phyloP scores from a whole-genome alignment of 2,888 invertebrate genomes.

The Hydriomena furcata region DNA sequence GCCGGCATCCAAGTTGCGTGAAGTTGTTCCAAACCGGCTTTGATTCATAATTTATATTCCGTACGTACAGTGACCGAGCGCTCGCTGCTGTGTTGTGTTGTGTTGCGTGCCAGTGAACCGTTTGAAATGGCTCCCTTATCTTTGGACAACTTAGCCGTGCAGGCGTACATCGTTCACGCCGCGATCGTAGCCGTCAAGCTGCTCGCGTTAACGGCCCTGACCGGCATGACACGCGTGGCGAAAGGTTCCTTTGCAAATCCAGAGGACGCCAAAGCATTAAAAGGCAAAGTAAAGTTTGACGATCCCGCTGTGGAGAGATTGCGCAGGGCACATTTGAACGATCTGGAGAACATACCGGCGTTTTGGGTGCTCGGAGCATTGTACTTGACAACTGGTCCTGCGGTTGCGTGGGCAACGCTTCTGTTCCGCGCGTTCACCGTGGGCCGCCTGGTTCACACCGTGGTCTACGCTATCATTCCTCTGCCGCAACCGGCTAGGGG shows the following conservation, averaged over 20 bases:
- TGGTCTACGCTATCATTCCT: slow-evolving; percentile 85
- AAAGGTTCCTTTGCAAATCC: slow-evolving; percentile 62
- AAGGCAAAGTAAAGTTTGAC: slow-evolving; percentile 63
- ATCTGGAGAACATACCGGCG: slow-evolving; percentile 88
- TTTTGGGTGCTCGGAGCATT: slow-evolving; percentile 85
- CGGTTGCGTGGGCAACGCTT: slow-evolving; percentile 55
- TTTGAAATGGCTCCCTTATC: slow-evolving; percentile 51
- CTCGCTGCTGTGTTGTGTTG: slow-evolving; percentile 10
- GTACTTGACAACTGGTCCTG: slow-evolving; percentile 85
- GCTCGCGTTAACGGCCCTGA: slow-evolving; percentile 50
- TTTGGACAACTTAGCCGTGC: slow-evolving; percentile 53
- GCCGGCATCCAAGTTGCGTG: slow-evolving; percentile 12
- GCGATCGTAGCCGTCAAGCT: slow-evolving; percentile 65
- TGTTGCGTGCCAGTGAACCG: slow-evolving; percentile 24
- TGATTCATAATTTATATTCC: slow-evolving; percentile 18
- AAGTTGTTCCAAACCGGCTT: slow-evolving; percentile 24
- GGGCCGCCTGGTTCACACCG: slow-evolving; percentile 84
- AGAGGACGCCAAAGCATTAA: slow-evolving; percentile 57
- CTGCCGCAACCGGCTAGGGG: slow-evolving; percentile 83
- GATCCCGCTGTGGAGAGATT: slow-evolving; percentile 63
- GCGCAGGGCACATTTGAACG: slow-evolving; percentile 86
- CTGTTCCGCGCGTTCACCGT: slow-evolving; percentile 80
- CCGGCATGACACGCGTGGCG: slow-evolving; percentile 47
- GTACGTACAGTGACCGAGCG: slow-evolving; percentile 21
- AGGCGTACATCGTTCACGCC: slow-evolving; percentile 65